Conservation (phyloP, 2,797 vertebrate genomes). For the Poecilia velifera region DNA sequence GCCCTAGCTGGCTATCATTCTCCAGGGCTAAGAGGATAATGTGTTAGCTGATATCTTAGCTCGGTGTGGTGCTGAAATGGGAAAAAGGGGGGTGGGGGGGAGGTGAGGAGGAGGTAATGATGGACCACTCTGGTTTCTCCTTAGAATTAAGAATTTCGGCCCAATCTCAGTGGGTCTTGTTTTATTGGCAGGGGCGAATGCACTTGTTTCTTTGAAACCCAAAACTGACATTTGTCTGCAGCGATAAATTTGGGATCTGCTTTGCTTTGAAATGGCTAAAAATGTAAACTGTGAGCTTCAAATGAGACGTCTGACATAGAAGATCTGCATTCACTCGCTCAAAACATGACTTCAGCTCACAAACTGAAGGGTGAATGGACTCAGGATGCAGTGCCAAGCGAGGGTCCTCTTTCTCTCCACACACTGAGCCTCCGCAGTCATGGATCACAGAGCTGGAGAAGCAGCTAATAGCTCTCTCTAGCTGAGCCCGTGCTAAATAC, state of each 20-base stretch:
- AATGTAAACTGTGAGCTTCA: conserved; percentile 13
- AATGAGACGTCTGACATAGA: conserved; percentile 21
- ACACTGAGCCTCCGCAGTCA: conserved; percentile 82
- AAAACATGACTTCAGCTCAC: conserved; percentile 50
- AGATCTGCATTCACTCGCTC: conserved; percentile 16
- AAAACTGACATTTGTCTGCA: neutral
- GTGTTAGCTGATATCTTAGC: conserved; percentile 87
- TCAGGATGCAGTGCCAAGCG: conserved; percentile 69
- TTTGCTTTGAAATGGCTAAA: conserved; percentile 10
- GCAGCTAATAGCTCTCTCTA: conserved; percentile 84
- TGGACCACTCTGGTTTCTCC: conserved; percentile 81
- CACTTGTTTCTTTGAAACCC: conserved; percentile 25
- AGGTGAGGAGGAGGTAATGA: conserved; percentile 80
- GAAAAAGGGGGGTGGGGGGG: conserved; percentile 75
- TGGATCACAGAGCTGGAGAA: conserved; percentile 86
- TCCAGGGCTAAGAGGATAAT: conserved; percentile 86
- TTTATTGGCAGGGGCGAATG: conserved; percentile 32
- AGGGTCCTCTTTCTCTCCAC: conserved; percentile 82
- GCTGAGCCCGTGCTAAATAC: conserved; percentile 83
- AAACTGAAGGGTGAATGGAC: conserved; percentile 60
- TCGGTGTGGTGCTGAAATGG: conserved; percentile 87
- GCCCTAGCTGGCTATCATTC: conserved; percentile 80
- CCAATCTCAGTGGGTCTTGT: conserved; percentile 50
- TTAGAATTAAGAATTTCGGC: conserved; percentile 72
- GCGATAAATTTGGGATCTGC: neutral